Base-by-base conservation (phyloP, 2,113 vertebrate genomes). In the Burhinus oedicnemus region DNA sequence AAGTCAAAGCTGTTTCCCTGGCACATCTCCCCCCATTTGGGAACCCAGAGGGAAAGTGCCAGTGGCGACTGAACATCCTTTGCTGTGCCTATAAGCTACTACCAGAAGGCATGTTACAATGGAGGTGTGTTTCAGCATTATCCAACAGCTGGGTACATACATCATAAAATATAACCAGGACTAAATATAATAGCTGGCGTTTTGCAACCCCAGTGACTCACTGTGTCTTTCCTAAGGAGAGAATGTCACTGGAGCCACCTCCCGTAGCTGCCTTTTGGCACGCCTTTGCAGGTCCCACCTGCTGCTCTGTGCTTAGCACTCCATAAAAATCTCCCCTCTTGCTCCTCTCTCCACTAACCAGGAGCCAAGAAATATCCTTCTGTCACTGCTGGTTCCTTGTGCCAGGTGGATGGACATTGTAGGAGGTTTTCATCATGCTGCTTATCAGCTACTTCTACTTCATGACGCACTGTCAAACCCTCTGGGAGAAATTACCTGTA, bases 321-420 rank as follows among this genome's bases (percentile, higher is more conserved):
- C 2, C 45, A 97, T 98, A 97, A 92, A 83, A 76, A 97, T 95
- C 97, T 97, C 87, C 72, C 69, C 89, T 96, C 89, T 96, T 96
- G 62, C 92, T 97, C 80, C 91, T 97, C 72, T 96, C 76, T 93
- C 92, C 17, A 12, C 45, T 92, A 87, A 93, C 54, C 65, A 68
- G 58, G 68, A 97, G 93, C 72, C 77, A 91, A 95, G 84, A 79
- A 90, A 88, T 34, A 69, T 96, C 47, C 34, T 92, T 92, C 65
- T 95, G 85, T 96, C 94, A 93, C 78, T 87, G 75, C 62, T 89
- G 76, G 51, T 93, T 97, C 96, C 54, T 40, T 74, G 49, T 80
- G 64, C 54, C 44, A 70, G 32, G 75, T 85, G 76, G 66, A 86
- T 83, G 80, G 94, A 96, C 69, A 15, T 75, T 82, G 89, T n/a